These are phyloP conservation scores for Caranx ignobilis DNA, from an alignment of 2,113 vertebrate genomes.

Conservation along the genomic window DNA sequence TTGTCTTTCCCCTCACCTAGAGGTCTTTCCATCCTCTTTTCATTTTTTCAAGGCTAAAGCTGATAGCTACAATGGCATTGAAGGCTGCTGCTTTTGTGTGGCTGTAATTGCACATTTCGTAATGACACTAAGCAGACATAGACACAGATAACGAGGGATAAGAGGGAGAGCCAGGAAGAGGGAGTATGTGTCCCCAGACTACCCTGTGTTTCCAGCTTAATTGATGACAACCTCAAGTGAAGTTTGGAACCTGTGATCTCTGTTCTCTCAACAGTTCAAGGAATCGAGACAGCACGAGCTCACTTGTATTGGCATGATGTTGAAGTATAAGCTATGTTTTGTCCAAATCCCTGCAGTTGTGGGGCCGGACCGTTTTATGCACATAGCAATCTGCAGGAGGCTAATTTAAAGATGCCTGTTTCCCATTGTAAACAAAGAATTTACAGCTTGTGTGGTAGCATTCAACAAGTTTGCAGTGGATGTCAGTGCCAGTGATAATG, in stretches of 20 bases:
- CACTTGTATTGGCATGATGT: constrained; percentile 35
- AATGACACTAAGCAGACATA: constrained; percentile 68
- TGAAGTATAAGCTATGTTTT: constrained; percentile 51
- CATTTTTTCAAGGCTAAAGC: constrained; percentile 13
- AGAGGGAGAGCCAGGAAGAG: constrained; percentile 34
- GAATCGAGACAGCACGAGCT: constrained; percentile 40
- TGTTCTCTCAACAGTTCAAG: constrained; percentile 67
- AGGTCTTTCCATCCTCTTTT: constrained; percentile 39
- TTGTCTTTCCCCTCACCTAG: constrained; percentile 54
- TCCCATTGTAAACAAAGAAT: constrained; percentile 72
- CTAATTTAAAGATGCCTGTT: constrained; percentile 70
- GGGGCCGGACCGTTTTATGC: constrained; percentile 51
- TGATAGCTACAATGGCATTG: constrained; percentile 45
- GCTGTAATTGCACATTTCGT: constrained; percentile 60
- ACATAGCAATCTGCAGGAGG: constrained; percentile 71
- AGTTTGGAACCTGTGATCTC: constrained; percentile 45
- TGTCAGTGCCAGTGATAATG: constrained; percentile 41
- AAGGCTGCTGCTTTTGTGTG: constrained; percentile 58
- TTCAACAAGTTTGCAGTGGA: constrained; percentile 53
- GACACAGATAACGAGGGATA: constrained; percentile 56
- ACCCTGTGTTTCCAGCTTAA: constrained; percentile 56
- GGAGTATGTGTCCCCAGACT: constrained; percentile 55
- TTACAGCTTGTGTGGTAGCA: constrained; percentile 73
- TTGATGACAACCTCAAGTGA: constrained; percentile 70
- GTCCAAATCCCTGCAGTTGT: constrained; percentile 42